These are phyloP conservation scores for Tachysurus vachellii DNA, from an alignment of 2,113 vertebrate species.

Conservation along the genomic window DNA sequence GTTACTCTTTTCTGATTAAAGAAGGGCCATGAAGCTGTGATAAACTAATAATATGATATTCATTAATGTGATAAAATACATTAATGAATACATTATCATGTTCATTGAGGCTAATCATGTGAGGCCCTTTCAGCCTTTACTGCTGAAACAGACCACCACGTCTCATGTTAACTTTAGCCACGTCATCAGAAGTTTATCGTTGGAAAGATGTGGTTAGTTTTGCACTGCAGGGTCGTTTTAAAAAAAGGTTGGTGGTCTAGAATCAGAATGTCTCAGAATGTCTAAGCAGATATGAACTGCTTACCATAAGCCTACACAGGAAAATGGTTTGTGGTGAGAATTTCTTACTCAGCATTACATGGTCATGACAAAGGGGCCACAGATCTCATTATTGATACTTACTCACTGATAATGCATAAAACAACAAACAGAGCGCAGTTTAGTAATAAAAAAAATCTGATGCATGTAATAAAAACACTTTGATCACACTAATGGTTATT, in stretches of 20 bases:
- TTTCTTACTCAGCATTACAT: conserved; percentile 21
- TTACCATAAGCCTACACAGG: conserved; percentile 27
- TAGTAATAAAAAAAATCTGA: background rate
- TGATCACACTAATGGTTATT: background rate
- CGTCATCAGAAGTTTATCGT: background rate
- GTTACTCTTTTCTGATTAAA: background rate
- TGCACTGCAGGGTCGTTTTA: conserved; percentile 2
- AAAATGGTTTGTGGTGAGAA: conserved; percentile 19
- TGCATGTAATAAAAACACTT: background rate
- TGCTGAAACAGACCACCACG: background rate
- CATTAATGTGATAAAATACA: background rate
- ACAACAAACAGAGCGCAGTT: too few relatives aligned
- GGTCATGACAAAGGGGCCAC: background rate
- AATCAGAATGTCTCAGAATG: background rate
- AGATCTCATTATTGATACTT: background rate
- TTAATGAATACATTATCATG: background rate
- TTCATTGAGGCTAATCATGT: background rate
- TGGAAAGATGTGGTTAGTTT: conserved; percentile 20
- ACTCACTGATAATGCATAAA: background rate
- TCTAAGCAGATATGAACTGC: background rate
- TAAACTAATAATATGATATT: background rate
- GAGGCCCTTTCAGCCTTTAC: background rate
- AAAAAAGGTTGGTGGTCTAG: conserved; percentile 12
- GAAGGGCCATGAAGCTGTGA: background rate
- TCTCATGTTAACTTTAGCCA: background rate